phyloP scores from a whole-genome alignment of 2,888 invertebrate species.

The Ypsolopha scabrella region DNA sequence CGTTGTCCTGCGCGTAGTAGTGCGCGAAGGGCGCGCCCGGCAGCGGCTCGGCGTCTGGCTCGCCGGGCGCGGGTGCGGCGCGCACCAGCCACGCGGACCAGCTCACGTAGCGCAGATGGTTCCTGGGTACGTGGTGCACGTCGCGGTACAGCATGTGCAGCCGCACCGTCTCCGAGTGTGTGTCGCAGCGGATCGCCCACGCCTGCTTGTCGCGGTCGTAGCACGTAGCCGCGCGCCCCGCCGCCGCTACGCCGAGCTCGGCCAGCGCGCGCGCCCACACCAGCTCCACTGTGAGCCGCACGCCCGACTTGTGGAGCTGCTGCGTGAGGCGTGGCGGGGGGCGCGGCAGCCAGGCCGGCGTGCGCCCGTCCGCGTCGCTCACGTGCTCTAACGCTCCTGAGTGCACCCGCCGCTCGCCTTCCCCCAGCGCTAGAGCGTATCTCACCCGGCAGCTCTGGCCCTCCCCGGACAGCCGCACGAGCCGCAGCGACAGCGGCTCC shows the following conservation, averaged over 20 bases:
- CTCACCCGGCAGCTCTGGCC: slow-evolving; percentile 83
- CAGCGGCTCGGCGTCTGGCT: slow-evolving; percentile 74
- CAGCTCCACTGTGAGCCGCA: slow-evolving; percentile 80
- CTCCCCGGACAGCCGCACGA: slow-evolving; percentile 83
- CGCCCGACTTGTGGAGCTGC: slow-evolving; percentile 67
- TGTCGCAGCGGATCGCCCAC: slow-evolving; percentile 83
- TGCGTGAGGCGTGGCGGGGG: slow-evolving; percentile 72
- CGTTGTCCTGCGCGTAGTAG: slow-evolving; percentile 84
- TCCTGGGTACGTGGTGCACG: slow-evolving; percentile 82
- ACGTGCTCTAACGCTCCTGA: slow-evolving; percentile 79
- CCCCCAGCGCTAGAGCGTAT: slow-evolving; percentile 77
- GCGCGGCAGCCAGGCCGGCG: slow-evolving; percentile 78
- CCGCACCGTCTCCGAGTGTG: slow-evolving; percentile 80
- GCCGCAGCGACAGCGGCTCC: slow-evolving; percentile 64
- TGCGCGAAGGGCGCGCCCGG: slow-evolving; percentile 82
- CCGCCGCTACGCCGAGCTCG: slow-evolving; percentile 64
- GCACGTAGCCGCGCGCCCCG: slow-evolving; percentile 72
- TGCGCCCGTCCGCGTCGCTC: slow-evolving; percentile 77
- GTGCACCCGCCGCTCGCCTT: slow-evolving; percentile 75
- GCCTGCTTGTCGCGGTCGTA: slow-evolving; percentile 86
- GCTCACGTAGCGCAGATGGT: slow-evolving; percentile 77
- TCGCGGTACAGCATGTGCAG: slow-evolving; percentile 82
- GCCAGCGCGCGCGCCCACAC: slow-evolving; percentile 76
- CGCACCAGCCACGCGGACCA: slow-evolving; percentile 79
- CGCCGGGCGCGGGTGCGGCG: slow-evolving; percentile 62